These are phyloP conservation scores for Channa maculata DNA, from an alignment of 2,113 vertebrate species.

Conservation along the genomic window DNA sequence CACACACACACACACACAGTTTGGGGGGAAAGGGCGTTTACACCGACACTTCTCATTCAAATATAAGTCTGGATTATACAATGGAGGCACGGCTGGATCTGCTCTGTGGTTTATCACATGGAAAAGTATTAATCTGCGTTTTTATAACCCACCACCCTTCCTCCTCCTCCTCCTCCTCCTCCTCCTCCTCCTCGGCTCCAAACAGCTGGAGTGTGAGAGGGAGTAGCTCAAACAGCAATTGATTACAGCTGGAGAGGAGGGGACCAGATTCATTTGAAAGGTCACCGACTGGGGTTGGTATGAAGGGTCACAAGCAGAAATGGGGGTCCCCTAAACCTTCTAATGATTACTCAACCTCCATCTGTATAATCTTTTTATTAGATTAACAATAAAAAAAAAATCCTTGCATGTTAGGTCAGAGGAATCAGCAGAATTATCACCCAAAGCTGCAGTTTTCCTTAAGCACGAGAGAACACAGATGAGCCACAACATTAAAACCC, in stretches of 20 bases:
- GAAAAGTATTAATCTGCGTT: slow-evolving; percentile 52
- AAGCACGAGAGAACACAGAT: too few relatives aligned
- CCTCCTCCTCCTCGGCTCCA: slow-evolving; percentile 6
- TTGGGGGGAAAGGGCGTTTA: slow-evolving; percentile 55
- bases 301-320: too few relatives aligned
- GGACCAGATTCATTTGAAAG: background rate
- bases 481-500: too few relatives aligned
- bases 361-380: too few relatives aligned
- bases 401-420: too few relatives aligned
- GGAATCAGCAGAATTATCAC: too few relatives aligned
- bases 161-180: background rate
- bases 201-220: slow-evolving; percentile 58
- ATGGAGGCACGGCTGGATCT: background rate
- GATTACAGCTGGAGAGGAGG: slow-evolving; percentile 46
- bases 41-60: slow-evolving; percentile 36
- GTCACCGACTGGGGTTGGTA: background rate
- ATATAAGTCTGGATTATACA: slow-evolving; percentile 9
- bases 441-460: too few relatives aligned
- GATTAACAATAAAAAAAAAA: too few relatives aligned
- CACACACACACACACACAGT: slow-evolving; percentile 6
- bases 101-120: slow-evolving; percentile 41
- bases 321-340: too few relatives aligned
- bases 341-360: too few relatives aligned
- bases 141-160: slow-evolving; percentile 28
- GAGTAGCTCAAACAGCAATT: slow-evolving; percentile 18